phyloP scores from a whole-genome alignment of 2,113 vertebrate genomes.

The Tetraodon nigroviridis region DNA sequence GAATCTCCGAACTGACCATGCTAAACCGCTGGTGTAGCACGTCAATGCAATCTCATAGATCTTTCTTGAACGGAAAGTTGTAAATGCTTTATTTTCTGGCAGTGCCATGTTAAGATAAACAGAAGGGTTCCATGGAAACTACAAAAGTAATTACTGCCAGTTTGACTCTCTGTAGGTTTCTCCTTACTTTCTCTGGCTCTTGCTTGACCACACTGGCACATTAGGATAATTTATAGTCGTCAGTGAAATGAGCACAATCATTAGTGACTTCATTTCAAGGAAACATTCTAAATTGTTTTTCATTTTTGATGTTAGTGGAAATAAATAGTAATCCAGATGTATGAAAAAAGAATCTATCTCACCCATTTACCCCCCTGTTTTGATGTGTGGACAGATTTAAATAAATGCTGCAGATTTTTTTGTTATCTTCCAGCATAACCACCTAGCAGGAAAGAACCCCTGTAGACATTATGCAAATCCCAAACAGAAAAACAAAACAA shows the following conservation, averaged over 20 bases:
- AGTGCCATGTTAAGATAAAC: conserved; percentile 29
- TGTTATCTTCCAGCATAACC: too few relatives aligned
- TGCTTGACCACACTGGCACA: conserved; percentile 21
- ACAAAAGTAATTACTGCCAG: conserved; percentile 31
- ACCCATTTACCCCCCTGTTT: too few relatives aligned
- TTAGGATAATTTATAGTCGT: conserved; percentile 24
- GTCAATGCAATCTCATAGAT: conserved; percentile 28
- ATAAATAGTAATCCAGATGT: too few relatives aligned
- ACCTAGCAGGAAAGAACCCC: too few relatives aligned
- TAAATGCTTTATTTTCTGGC: conserved; percentile 30
- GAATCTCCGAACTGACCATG: background rate
- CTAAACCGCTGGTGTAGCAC: conserved; percentile 3
- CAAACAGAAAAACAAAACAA: too few relatives aligned
- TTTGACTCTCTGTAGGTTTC: conserved; percentile 21
- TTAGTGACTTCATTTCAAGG: conserved; percentile 11
- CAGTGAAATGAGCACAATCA: conserved; percentile 18
- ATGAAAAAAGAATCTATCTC: too few relatives aligned
- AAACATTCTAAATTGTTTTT: conserved; percentile 8
- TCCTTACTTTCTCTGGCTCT: conserved; percentile 23
- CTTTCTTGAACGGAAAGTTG: conserved; percentile 31
- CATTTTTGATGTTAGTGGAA: background rate
- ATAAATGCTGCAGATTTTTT: too few relatives aligned
- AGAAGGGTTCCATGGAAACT: conserved; percentile 34
- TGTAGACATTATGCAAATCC: too few relatives aligned
- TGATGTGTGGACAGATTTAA: too few relatives aligned